These are phyloP conservation scores for Elmis aenea DNA, from an alignment of 2,888 invertebrate species.

Conservation along the genomic window DNA sequence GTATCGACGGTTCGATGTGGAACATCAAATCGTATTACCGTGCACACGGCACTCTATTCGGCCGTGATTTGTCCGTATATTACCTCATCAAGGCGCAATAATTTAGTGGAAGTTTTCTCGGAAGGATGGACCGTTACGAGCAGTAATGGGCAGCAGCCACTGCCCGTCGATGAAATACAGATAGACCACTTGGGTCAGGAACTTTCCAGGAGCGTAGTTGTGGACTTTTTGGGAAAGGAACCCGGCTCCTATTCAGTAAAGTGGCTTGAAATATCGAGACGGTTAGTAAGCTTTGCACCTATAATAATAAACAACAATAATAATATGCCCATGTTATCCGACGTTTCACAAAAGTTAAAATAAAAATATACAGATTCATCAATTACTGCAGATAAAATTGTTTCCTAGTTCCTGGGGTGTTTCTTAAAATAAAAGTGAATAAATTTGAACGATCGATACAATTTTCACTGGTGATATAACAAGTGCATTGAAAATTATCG, in stretches of 20 bases:
- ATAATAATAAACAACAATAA: no score
- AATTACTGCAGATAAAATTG: no score
- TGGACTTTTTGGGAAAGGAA: conserved; percentile 76
- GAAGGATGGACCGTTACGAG: conserved; percentile 66
- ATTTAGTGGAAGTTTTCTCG: conserved; percentile 76
- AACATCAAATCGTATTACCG: conserved; percentile 72
- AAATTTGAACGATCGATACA: no score
- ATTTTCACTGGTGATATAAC: no score
- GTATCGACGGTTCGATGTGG: conserved; percentile 55
- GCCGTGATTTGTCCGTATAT: conserved; percentile 58
- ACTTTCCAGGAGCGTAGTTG: conserved; percentile 63
- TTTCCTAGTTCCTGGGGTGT: no score
- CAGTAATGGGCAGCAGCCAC: conserved; percentile 35
- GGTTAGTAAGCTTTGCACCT: conserved; percentile 43
- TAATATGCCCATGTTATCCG: no score
- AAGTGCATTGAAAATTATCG: no score
- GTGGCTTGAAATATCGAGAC: conserved; percentile 77
- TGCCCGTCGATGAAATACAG: conserved; percentile 48
- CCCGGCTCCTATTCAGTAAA: conserved; percentile 69
- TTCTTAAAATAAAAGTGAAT: no score
- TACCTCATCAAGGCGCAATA: conserved; percentile 52
- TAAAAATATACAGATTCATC: no score
- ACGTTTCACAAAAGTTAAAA: no score
- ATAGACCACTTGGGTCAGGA: conserved; percentile 58
- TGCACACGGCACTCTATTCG: conserved; percentile 61